Percentiles rank a stretch among this genome's conserved stretches.
phyloP scores from a whole-genome alignment of 2,888 invertebrate species.

The Hybos culiciformis region DNA sequence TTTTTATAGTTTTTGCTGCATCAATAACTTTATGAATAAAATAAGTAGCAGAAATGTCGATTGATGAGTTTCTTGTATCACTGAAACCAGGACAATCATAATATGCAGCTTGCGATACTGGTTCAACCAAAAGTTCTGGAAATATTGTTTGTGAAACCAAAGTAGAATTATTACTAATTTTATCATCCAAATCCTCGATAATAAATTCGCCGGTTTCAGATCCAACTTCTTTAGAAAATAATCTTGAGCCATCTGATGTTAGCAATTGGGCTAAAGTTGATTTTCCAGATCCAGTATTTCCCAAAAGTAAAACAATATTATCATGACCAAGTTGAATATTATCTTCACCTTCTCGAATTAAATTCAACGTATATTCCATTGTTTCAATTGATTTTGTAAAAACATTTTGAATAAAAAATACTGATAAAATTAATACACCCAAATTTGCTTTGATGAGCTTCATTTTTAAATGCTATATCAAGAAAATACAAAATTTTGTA shows the following conservation, averaged over 20 bases:
- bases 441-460: too few relatives aligned
- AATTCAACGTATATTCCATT: background rate
- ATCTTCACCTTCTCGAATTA: background rate
- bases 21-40: constrained; percentile 13
- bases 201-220: constrained; percentile 6
- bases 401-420: too few relatives aligned
- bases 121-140: constrained; percentile 8
- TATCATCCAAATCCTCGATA: constrained; percentile 2
- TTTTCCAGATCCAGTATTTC: background rate
- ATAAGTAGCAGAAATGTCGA: constrained; percentile 13
- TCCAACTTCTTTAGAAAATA: constrained; percentile 6
- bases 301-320: background rate
- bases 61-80: constrained; percentile 10
- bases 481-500: too few relatives aligned
- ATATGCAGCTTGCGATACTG: constrained; percentile 1
- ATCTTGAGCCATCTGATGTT: background rate
- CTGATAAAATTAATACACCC: too few relatives aligned
- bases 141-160: constrained; percentile 2
- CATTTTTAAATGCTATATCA: too few relatives aligned
- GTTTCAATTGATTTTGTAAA: too few relatives aligned
- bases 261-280: background rate
- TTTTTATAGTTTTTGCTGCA: constrained; percentile 9
- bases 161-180: background rate
- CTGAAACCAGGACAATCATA: constrained; percentile 16
- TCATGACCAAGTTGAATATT: background rate